Percentiles rank a stretch among this genome's conserved stretches.
These are phyloP conservation scores for Eristalis arbustorum DNA, from an alignment of 2,888 invertebrate genomes.

Conservation along the genomic window DNA sequence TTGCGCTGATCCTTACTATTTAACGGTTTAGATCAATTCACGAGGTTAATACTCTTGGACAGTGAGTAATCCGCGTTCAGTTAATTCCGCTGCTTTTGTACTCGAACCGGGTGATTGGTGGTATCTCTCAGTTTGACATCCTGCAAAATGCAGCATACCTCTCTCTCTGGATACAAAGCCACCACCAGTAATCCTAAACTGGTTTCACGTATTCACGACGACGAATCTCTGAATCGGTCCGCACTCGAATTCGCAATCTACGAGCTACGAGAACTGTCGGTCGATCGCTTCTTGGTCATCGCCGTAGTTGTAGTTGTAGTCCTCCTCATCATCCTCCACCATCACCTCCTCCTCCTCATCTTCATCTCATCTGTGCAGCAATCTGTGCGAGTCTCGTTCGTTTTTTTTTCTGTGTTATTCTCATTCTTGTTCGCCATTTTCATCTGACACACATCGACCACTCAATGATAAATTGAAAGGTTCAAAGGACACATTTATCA, in stretches of 20 bases:
- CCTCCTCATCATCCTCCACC: no score
- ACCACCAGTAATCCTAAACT: slow-evolving; percentile 55
- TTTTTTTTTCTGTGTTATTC: background rate
- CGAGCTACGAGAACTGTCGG: background rate
- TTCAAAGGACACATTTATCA: slow-evolving; percentile 71
- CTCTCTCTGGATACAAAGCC: slow-evolving; percentile 5
- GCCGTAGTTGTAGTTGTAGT: background rate
- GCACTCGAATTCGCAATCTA: slow-evolving; percentile 43
- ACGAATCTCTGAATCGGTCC: slow-evolving; percentile 47
- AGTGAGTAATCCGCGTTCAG: slow-evolving; percentile 29
- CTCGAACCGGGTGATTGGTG: slow-evolving; percentile 50
- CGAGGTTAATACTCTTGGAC: slow-evolving; percentile 26
- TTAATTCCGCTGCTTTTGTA: slow-evolving; percentile 40
- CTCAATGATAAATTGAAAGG: slow-evolving; percentile 71
- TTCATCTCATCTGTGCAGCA: no score
- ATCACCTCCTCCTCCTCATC: background rate
- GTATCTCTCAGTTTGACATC: slow-evolving; percentile 61
- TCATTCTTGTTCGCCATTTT: slow-evolving; percentile 49
- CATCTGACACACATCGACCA: slow-evolving; percentile 70
- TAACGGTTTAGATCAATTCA: slow-evolving; percentile 36
- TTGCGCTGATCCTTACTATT: slow-evolving; percentile 22
- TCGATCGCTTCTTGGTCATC: slow-evolving; percentile 3
- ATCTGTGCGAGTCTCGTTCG: background rate
- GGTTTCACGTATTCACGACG: slow-evolving; percentile 56
- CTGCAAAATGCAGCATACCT: background rate